Evolutionary conservation across 2,113 vertebrate genomes (phyloP).

Genomic region (Nothobranchius kuhntae): DNA sequence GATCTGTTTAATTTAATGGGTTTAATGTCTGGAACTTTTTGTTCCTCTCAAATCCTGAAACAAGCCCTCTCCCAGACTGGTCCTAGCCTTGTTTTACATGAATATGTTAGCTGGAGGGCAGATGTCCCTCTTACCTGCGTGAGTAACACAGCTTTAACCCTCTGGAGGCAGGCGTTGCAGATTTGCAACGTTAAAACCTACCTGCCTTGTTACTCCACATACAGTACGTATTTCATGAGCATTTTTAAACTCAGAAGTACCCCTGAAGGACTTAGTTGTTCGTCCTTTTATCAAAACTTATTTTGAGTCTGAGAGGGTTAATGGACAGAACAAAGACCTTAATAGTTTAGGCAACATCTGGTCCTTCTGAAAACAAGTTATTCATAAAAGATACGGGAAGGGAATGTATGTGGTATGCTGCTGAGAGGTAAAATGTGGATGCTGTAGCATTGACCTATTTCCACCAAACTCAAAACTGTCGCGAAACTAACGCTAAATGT

Average conservation of each 20-base stretch:
- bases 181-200: too few relatives aligned
- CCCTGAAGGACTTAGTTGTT: too few relatives aligned
- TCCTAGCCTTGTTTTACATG: conserved; percentile 55
- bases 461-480: too few relatives aligned
- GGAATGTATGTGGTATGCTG: background rate
- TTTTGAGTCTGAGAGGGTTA: conserved; percentile 11
- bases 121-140: conserved; percentile 41
- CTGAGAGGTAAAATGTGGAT: background rate
- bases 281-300: too few relatives aligned
- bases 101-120: conserved; percentile 47
- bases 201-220: too few relatives aligned
- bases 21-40: background rate
- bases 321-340: conserved; percentile 44
- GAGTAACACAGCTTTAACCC: conserved; percentile 32
- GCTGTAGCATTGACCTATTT: background rate
- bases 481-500: too few relatives aligned
- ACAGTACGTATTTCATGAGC: too few relatives aligned
- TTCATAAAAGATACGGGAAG: conserved; percentile 25
- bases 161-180: too few relatives aligned
- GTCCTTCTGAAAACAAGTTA: conserved; percentile 12
- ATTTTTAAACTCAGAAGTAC: too few relatives aligned
- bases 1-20: too few relatives aligned
- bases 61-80: conserved; percentile 15
- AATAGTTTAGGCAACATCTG: conserved; percentile 47
- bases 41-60: conserved; percentile 7